These are phyloP conservation scores for Zonitis immaculata DNA, from an alignment of 2,888 invertebrate genomes.

Conservation along the genomic window DNA sequence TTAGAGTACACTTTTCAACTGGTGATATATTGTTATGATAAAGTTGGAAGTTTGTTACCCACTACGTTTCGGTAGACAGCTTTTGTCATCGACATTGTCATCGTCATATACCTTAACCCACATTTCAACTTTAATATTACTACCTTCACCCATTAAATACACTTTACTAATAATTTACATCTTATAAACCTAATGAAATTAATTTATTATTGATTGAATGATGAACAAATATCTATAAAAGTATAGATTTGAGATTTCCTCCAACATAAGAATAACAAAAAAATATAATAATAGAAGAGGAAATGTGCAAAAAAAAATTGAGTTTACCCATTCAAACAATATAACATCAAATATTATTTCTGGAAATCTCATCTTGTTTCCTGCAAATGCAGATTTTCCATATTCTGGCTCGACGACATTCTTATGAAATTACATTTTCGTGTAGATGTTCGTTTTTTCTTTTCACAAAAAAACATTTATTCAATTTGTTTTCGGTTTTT, in stretches of 20 bases:
- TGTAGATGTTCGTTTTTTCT: neutral
- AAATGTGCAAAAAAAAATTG: neutral
- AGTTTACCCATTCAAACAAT: slow-evolving; percentile 5
- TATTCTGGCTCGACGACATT: slow-evolving; percentile 5
- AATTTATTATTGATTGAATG: too few species aligned
- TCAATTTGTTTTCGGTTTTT: neutral
- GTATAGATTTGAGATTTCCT: too few species aligned
- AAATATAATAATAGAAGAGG: too few species aligned
- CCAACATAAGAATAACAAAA: too few species aligned
- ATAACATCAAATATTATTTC: neutral
- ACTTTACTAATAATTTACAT: neutral
- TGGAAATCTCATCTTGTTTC: slow-evolving; percentile 7
- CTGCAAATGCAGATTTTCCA: slow-evolving; percentile 6
- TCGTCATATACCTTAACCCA: neutral
- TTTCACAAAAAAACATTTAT: neutral
- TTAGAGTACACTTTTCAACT: neutral
- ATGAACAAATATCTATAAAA: too few species aligned
- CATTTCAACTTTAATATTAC: neutral
- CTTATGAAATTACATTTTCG: slow-evolving; percentile 4
- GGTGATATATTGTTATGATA: neutral
- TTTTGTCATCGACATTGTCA: neutral
- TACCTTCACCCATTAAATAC: neutral
- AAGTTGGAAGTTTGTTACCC: neutral
- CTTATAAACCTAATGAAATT: neutral
- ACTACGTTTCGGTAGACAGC: neutral